phyloP scores from a whole-genome alignment of 1,140 invertebrate species.

The Drosophila seguyi region DNA sequence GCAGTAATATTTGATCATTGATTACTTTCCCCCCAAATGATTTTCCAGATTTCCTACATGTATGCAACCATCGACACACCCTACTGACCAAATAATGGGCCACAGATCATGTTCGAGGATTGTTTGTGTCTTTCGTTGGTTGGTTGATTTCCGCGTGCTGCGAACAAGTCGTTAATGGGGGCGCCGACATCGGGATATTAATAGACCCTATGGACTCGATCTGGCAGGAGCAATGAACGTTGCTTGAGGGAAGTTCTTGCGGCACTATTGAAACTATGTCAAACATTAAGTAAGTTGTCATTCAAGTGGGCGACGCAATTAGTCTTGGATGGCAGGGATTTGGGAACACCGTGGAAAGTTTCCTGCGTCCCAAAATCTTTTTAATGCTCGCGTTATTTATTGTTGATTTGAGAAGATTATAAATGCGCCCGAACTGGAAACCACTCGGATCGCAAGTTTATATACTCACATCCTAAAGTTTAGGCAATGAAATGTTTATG shows the following conservation, averaged over 20 bases:
- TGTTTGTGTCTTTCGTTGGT: slow-evolving; percentile 24
- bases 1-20: background rate
- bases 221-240: slow-evolving; percentile 65
- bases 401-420: slow-evolving; percentile 18
- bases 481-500: slow-evolving; percentile 19
- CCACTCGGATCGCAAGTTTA: slow-evolving; percentile 1
- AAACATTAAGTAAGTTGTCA: slow-evolving; percentile 80
- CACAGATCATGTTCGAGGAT: slow-evolving; percentile 34
- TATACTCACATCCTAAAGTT: background rate
- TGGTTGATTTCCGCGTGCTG: slow-evolving; percentile 71
- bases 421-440: background rate
- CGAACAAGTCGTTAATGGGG: slow-evolving; percentile 65
- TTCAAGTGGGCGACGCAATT: slow-evolving; percentile 72
- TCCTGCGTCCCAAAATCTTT: slow-evolving; percentile 8
- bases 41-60: background rate
- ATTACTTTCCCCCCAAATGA: slow-evolving; percentile 1
- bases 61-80: slow-evolving; percentile 14
- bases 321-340: slow-evolving; percentile 61
- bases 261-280: slow-evolving; percentile 62
- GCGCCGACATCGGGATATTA: slow-evolving; percentile 56
- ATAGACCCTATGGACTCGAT: slow-evolving; percentile 43
- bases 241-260: slow-evolving; percentile 12
- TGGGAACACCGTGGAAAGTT: background rate
- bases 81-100: slow-evolving; percentile 23
- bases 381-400: slow-evolving; percentile 37